phyloP scores from a whole-genome alignment of 2,113 vertebrate species.

The Lagopus muta region DNA sequence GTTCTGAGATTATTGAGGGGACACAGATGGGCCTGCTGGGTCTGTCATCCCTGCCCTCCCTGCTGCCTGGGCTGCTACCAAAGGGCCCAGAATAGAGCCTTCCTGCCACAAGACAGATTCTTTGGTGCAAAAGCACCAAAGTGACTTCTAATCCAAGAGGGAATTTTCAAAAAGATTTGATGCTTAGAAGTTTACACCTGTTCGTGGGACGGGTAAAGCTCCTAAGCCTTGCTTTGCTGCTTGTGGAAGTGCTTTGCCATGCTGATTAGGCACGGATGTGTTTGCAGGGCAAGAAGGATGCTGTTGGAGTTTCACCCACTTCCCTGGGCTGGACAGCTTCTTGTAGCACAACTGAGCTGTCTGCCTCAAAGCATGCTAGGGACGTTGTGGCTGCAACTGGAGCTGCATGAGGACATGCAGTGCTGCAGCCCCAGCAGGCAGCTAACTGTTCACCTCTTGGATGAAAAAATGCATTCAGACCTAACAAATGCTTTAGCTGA shows the following conservation, averaged over 20 bases:
- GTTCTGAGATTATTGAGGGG: neutral
- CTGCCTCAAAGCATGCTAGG: fast-evolving
- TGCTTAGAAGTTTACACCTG: neutral
- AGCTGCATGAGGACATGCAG: neutral
- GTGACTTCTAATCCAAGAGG: neutral
- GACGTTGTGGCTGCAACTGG: neutral
- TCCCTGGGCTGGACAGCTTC: neutral
- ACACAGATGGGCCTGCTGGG: neutral
- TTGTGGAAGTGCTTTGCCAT: neutral
- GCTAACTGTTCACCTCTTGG: neutral
- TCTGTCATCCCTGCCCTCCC: neutral
- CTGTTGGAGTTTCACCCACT: neutral
- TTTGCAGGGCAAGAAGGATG: neutral
- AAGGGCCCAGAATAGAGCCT: neutral
- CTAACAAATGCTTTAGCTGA: neutral
- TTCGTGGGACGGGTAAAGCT: neutral
- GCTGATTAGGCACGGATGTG: neutral
- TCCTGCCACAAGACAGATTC: neutral
- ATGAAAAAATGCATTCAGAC: neutral
- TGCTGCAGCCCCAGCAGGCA: neutral
- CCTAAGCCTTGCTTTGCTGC: neutral
- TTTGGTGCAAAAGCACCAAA: neutral
- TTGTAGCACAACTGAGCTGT: neutral
- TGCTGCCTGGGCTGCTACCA: neutral
- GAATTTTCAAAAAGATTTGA: neutral